Conservation (phyloP, 2,797 vertebrate species). For the Phalloptychus januarius region DNA sequence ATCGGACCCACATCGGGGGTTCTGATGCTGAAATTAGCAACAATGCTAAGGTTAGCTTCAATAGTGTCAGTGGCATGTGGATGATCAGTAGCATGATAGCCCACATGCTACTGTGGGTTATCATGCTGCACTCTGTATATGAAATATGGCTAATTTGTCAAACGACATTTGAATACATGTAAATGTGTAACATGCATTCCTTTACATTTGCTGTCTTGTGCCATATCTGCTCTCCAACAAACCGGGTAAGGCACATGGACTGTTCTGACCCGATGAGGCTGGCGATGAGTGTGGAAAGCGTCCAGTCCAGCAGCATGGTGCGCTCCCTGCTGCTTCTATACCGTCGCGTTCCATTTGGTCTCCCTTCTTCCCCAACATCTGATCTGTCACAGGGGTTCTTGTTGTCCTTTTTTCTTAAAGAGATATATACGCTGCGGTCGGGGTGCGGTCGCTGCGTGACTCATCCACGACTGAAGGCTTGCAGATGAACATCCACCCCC, state of each 20-base stretch:
- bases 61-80: no score
- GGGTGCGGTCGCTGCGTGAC: constrained; percentile 48
- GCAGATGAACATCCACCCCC: not conserved
- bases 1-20: no score
- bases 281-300: constrained; percentile 19
- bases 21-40: no score
- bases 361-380: constrained; percentile 12
- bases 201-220: not conserved
- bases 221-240: not conserved
- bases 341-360: not conserved
- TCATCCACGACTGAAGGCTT: constrained; percentile 3
- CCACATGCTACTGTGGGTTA: no score
- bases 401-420: constrained; percentile 39
- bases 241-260: no score
- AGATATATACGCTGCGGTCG: constrained; percentile 19
- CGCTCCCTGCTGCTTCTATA: constrained; percentile 8
- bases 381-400: constrained; percentile 50
- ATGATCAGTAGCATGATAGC: no score
- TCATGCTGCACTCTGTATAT: no score
- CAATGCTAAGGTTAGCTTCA: no score
- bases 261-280: not conserved
- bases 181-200: not conserved
- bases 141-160: not conserved
- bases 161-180: not conserved
- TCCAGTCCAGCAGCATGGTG: not conserved